A percentile compares a stretch with the other conserved stretches of the same genome.
Conservation (phyloP, 1,140 invertebrate genomes). For the Drosophila melanogaster region Release_6_plus_ISO1_MT NT_037436.4:13849001-13849500, state of each 20-base stretch:
- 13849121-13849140: conserved; percentile 89
- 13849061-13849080: conserved; percentile 86
- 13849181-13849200: conserved; percentile 87
- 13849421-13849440: conserved; percentile 88
- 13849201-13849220: conserved; percentile 87
- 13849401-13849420: conserved; percentile 74
- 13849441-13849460: conserved; percentile 87
- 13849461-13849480: conserved; percentile 88
- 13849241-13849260: conserved; percentile 93
- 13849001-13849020: no score
- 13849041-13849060: conserved; percentile 85
- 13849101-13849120: conserved; percentile 88
- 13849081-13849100: conserved; percentile 87
- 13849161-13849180: conserved; percentile 92
- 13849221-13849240: conserved; percentile 92
- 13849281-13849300: conserved; percentile 86
- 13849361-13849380: conserved; percentile 72
- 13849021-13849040: neutral
- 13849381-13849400: conserved; percentile 64
- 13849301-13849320: conserved; percentile 76
- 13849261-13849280: conserved; percentile 89
- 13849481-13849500: conserved; percentile 85
- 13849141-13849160: conserved; percentile 87
- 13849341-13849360: conserved; percentile 82
- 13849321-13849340: conserved; percentile 87